Evolutionary conservation across 2,797 vertebrate species (phyloP), one percentile per base, ranked within the genome.

Genomic region (Cryptoblepharus egeriae): DNA sequence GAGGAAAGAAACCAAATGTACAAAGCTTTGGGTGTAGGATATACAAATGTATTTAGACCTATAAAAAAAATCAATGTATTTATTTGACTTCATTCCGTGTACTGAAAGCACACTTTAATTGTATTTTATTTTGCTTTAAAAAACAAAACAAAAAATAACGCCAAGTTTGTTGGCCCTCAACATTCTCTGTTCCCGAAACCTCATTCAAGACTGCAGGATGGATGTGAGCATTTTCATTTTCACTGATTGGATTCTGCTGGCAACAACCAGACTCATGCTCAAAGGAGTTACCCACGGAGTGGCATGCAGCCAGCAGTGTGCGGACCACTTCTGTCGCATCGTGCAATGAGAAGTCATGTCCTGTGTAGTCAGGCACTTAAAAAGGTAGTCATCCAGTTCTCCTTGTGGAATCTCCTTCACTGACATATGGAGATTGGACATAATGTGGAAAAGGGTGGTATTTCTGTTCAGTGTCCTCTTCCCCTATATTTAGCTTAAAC

Each of bases 31-130:
- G 97, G 96, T 97, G 96, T 96, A 97, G 96, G 95, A 97, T 97
- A 97, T 97, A 93, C 94, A 94, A 94, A 93, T 95, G 92, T 96
- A 96, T 94, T 95, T 96, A 96, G 94, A 93, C 92, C 91, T 94
- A 77, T 92, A 92, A 92, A 93, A 93, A 86, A 92, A 95, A 95
- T 96, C 95, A 97, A 96, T 98, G 97, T 99, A 98, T 99, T 98
- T 99, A 98, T 99, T 98, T 98, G 97, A 96, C 96, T 97, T 98
- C 94, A 96, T 96, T 97, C 97, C 96, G 37, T 95, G 92, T 97
- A 94, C 95, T 95, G 92, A 95, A 96, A 96, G 95, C 96, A 96
- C 95, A 96, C 95, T 95, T 96, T 95, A 94, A 95, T 92, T 94
- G 92, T 94, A 94, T 95, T 93, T 92, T 95, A 94, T 94, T 95